phyloP scores from a whole-genome alignment of 1,140 invertebrate genomes.

The Leptinotarsa undecemlineata region DNA sequence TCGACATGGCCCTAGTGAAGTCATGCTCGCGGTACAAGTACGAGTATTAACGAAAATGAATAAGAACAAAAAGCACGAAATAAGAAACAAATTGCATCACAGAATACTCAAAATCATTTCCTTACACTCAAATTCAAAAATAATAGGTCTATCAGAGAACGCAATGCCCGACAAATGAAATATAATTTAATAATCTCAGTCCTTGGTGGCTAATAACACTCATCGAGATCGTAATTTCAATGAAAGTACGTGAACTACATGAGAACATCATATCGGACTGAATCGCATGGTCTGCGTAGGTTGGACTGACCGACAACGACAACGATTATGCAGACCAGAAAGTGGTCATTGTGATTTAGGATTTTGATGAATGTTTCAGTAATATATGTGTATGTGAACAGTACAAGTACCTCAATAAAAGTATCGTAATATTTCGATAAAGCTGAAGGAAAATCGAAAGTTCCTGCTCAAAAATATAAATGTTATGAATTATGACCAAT shows the following conservation, averaged over 20 bases:
- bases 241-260: slow-evolving; percentile 46
- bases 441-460: no score
- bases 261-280: slow-evolving; percentile 45
- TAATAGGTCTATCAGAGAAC: slow-evolving; percentile 18
- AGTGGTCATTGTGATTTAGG: not conserved
- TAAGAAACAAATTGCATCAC: not conserved
- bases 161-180: slow-evolving; percentile 28
- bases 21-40: no score
- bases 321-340: not conserved
- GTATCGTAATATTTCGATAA: no score
- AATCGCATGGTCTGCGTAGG: slow-evolving; percentile 48
- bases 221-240: slow-evolving; percentile 44
- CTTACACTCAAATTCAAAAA: slow-evolving; percentile 19
- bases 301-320: slow-evolving; percentile 20
- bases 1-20: no score
- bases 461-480: no score
- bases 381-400: not conserved
- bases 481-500: no score
- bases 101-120: slow-evolving; percentile 10
- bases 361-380: not conserved
- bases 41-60: no score
- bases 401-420: not conserved
- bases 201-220: slow-evolving; percentile 44
- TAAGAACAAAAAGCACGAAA: not conserved
- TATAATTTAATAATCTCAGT: slow-evolving; percentile 41